A percentile compares a stretch with the other conserved stretches of the same genome.
Evolutionary conservation across 1,140 invertebrate species (phyloP).

Genomic region (Zaprionus inermis): DNA sequence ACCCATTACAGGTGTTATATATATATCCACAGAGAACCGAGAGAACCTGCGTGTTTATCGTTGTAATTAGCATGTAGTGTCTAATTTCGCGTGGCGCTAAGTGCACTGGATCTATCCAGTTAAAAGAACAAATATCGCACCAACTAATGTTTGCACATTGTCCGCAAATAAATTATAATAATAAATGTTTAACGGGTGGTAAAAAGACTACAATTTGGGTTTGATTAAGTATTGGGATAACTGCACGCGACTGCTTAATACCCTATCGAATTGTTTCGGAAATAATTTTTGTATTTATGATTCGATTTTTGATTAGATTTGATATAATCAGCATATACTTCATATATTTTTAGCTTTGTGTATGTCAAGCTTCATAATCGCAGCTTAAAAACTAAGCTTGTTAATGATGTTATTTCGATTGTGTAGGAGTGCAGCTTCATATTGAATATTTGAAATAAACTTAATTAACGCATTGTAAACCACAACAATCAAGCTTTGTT

Average conservation of each 20-base stretch:
- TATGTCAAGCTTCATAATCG: neutral
- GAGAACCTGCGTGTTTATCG: slow-evolving; percentile 37
- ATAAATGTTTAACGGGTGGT: slow-evolving; percentile 21
- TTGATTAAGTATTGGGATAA: neutral
- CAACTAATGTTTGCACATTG: slow-evolving; percentile 35
- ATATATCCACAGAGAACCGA: neutral
- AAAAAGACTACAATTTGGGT: neutral
- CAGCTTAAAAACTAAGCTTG: neutral
- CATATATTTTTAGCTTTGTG: neutral
- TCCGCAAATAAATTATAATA: slow-evolving; percentile 26
- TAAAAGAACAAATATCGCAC: slow-evolving; percentile 59
- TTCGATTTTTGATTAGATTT: neutral
- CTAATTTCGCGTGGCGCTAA: slow-evolving; percentile 65
- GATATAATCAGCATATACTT: neutral
- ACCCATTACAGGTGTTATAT: neutral
- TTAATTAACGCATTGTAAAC: no score
- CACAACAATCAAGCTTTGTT: neutral
- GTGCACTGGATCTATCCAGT: slow-evolving; percentile 78
- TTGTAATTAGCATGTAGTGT: slow-evolving; percentile 43
- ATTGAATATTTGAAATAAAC: no score
- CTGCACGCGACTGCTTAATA: neutral
- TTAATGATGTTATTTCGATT: neutral
- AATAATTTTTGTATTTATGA: neutral
- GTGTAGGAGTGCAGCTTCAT: no score
- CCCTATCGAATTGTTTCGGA: neutral